Evolutionary conservation across 2,113 vertebrate genomes (phyloP).

Genomic region (Cololabis saira): DNA sequence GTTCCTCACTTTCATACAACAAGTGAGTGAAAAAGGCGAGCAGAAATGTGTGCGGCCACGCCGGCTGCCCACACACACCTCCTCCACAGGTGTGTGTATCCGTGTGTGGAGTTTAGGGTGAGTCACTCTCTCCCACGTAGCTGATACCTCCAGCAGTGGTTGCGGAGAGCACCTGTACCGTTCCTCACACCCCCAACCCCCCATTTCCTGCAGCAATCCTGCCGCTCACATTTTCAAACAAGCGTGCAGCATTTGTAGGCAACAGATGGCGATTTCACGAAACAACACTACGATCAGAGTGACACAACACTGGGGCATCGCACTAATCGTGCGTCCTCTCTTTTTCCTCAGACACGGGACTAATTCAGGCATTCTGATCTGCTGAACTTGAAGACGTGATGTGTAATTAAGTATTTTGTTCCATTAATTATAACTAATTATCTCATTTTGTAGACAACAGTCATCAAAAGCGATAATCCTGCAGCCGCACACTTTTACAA

Average conservation of each 20-base stretch:
- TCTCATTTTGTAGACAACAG: neutral
- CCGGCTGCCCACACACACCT: conserved; percentile 61
- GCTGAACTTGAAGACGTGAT: conserved; percentile 16
- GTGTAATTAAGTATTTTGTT: conserved; percentile 33
- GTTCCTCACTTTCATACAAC: conserved; percentile 17
- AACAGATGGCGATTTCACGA: conserved; percentile 59
- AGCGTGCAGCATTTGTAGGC: conserved; percentile 38
- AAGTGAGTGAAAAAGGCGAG: conserved; percentile 35
- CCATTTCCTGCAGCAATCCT: neutral
- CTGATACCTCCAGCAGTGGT: conserved; percentile 46
- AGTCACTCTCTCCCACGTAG: conserved; percentile 57
- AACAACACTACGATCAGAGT: conserved; percentile 52
- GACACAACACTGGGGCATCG: conserved; percentile 45
- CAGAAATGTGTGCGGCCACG: conserved; percentile 38
- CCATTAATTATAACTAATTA: conserved; percentile 26
- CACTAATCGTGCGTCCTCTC: conserved; percentile 40
- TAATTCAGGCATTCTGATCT: conserved; percentile 30
- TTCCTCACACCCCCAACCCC: conserved; percentile 24
- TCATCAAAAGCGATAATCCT: neutral
- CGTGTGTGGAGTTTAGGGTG: conserved; percentile 33
- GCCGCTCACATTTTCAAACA: neutral
- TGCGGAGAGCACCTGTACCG: conserved; percentile 35
- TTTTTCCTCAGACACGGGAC: conserved; percentile 35
- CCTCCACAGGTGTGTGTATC: conserved; percentile 61
- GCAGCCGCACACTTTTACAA: neutral